Percentiles rank a stretch among this genome's conserved stretches.
These are phyloP conservation scores for Dryococelus australis DNA, from an alignment of 2,888 invertebrate genomes.

Conservation along the genomic window DNA sequence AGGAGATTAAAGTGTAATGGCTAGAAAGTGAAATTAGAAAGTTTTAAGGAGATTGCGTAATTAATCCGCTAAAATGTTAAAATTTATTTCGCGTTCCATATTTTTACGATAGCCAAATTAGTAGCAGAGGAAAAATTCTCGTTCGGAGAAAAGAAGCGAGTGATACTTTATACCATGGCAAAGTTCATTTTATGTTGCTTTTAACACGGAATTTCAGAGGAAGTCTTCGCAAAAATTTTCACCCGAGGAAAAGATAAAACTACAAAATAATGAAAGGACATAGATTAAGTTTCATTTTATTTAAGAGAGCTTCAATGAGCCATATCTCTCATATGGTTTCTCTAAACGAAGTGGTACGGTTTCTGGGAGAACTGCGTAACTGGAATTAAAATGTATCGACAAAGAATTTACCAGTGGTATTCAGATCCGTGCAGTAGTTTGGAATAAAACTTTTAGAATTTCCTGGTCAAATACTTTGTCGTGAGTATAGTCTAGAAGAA, in stretches of 20 bases:
- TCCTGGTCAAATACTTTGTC: no score
- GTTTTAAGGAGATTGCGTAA: conserved; percentile 9
- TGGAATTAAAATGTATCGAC: no score
- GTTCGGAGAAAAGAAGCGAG: not conserved
- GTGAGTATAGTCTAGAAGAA: no score
- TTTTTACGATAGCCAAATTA: conserved; percentile 10
- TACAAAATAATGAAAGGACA: not conserved
- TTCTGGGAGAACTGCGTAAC: no score
- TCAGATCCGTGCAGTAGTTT: no score
- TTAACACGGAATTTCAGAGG: not conserved
- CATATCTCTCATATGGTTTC: no score
- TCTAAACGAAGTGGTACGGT: no score
- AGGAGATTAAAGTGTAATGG: conserved; percentile 3
- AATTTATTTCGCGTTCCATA: not conserved
- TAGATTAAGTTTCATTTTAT: no score
- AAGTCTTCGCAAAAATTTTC: not conserved
- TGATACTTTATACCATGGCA: not conserved
- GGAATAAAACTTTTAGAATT: no score
- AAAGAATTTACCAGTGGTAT: no score
- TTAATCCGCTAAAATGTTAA: not conserved
- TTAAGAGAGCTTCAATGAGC: no score
- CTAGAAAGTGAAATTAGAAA: conserved; percentile 9
- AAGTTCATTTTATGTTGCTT: not conserved
- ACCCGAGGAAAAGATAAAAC: not conserved
- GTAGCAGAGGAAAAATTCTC: not conserved